These are phyloP conservation scores for Drosophila kanekoi DNA, from an alignment of 2,888 invertebrate genomes.

Conservation along the genomic window DNA sequence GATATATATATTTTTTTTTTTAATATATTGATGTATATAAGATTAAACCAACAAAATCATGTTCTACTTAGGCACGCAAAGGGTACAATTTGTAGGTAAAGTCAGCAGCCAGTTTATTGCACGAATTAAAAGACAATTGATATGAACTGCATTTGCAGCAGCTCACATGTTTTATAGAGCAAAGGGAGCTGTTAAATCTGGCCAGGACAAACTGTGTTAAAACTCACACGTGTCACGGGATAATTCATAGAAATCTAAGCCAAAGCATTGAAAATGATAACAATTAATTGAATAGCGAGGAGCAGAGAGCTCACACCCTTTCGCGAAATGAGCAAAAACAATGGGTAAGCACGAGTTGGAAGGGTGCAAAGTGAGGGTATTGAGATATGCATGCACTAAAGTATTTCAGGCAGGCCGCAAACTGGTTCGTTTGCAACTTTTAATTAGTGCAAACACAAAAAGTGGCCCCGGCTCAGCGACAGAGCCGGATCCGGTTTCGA, in stretches of 20 bases:
- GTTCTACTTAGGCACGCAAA: not conserved
- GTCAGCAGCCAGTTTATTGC: not conserved
- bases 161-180: not conserved
- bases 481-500: conserved; percentile 13
- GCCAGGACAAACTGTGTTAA: conserved; percentile 43
- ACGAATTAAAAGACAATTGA: conserved; percentile 7
- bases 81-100: not conserved
- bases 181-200: conserved; percentile 14
- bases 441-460: conserved; percentile 78
- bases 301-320: conserved; percentile 65
- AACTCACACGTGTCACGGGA: conserved; percentile 56
- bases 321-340: conserved; percentile 26
- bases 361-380: not conserved
- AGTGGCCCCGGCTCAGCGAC: conserved; percentile 40
- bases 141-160: not conserved
- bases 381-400: not conserved
- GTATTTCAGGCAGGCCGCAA: conserved; percentile 5
- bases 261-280: conserved; percentile 50
- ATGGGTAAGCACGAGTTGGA: conserved; percentile 6
- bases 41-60: too few relatives aligned
- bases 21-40: too few relatives aligned
- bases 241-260: conserved; percentile 27
- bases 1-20: too few relatives aligned
- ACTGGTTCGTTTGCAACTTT: conserved; percentile 40
- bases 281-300: conserved; percentile 68